phyloP scores from a whole-genome alignment of 1,140 invertebrate species.

The Drosophila cardini region DNA sequence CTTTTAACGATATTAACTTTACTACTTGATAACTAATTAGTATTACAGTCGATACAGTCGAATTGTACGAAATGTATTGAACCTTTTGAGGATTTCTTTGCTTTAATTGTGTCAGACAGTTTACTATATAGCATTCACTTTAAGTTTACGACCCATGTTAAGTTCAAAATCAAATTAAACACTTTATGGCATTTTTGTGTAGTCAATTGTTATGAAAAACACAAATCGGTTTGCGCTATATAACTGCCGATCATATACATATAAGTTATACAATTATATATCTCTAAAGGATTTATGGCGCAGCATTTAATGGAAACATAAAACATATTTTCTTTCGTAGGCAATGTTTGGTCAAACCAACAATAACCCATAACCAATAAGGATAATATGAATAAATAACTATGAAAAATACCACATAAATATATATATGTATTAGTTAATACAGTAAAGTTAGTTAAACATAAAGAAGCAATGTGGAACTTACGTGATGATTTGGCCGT shows the following conservation, averaged over 20 bases:
- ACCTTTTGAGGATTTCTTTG: slow-evolving; percentile 56
- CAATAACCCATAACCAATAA: slow-evolving; percentile 33
- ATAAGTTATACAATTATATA: slow-evolving; percentile 12
- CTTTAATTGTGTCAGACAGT: slow-evolving; percentile 26
- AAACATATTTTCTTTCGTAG: slow-evolving; percentile 21
- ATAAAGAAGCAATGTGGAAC: slow-evolving; percentile 76
- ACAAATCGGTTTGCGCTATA: slow-evolving; percentile 62
- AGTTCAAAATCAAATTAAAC: slow-evolving; percentile 35
- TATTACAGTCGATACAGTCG: slow-evolving; percentile 3
- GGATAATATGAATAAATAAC: slow-evolving; percentile 16
- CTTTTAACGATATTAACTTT: slow-evolving; percentile 11
- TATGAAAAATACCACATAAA: slow-evolving; percentile 7
- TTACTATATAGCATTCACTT: slow-evolving; percentile 15
- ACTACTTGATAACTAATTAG: slow-evolving; percentile 21
- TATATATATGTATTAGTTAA: slow-evolving; percentile 4
- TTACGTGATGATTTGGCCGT: slow-evolving; percentile 93
- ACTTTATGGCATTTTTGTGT: slow-evolving; percentile 78
- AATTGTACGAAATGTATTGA: slow-evolving; percentile 48
- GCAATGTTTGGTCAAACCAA: slow-evolving; percentile 36
- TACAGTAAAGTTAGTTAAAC: slow-evolving; percentile 24
- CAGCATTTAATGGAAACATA: slow-evolving; percentile 15
- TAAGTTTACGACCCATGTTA: slow-evolving; percentile 14
- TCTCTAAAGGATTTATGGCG: slow-evolving; percentile 25
- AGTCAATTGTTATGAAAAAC: slow-evolving; percentile 61
- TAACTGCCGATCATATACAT: slow-evolving; percentile 54